phyloP scores from a whole-genome alignment of 2,797 vertebrate genomes.

The Lerista edwardsae region DNA sequence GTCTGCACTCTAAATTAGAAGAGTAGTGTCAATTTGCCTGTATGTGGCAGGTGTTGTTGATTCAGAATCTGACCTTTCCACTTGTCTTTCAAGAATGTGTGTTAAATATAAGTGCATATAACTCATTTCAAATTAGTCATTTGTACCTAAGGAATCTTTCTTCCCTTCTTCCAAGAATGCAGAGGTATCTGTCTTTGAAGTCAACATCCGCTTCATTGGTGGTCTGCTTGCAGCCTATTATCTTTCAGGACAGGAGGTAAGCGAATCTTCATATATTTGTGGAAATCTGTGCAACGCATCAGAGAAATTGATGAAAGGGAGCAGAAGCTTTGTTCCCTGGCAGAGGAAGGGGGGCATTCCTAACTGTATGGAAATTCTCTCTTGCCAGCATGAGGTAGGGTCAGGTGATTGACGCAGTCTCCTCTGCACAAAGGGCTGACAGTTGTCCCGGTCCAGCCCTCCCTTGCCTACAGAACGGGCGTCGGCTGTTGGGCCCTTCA shows the following conservation, averaged over 20 bases:
- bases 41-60: neutral
- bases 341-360: too few relatives aligned
- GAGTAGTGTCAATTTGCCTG: neutral
- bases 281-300: neutral
- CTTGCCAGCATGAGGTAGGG: too few relatives aligned
- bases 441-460: too few relatives aligned
- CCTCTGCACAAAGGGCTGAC: too few relatives aligned
- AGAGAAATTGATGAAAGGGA: neutral
- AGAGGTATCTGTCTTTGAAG: constrained; percentile 98
- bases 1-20: neutral
- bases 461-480: too few relatives aligned
- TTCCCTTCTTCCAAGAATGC: constrained; percentile 84
- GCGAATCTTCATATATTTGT: constrained; percentile 38
- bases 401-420: too few relatives aligned
- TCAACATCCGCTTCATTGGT: constrained; percentile 98
- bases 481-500: too few relatives aligned
- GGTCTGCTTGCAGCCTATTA: constrained; percentile 95
- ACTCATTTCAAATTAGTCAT: neutral
- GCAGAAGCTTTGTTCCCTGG: neutral
- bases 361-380: too few relatives aligned
- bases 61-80: neutral
- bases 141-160: neutral
- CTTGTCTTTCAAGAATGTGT: neutral
- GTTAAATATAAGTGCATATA: neutral
- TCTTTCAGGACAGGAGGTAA: constrained; percentile 97